Evolutionary conservation across 2,797 vertebrate genomes (phyloP).

Genomic region (Hypotaenidia okinawae): DNA sequence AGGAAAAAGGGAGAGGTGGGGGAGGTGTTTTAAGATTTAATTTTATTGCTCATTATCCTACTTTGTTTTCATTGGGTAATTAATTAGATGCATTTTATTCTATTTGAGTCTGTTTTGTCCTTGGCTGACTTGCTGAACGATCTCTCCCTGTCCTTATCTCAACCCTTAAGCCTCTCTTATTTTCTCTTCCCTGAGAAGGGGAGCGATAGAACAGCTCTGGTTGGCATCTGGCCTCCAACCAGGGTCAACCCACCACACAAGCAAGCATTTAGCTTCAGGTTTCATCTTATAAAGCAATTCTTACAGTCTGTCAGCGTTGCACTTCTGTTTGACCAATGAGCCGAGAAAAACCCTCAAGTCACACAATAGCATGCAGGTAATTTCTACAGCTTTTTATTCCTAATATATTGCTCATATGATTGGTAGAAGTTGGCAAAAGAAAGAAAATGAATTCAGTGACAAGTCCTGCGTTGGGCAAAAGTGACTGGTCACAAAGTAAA

Average conservation of each 20-base stretch:
- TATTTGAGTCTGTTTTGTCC: too few relatives aligned
- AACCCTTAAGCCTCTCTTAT: too few relatives aligned
- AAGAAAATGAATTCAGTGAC: neutral
- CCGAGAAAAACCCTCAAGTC: neutral
- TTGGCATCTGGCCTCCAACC: too few relatives aligned
- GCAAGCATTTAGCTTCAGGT: neutral
- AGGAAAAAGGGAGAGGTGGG: too few relatives aligned
- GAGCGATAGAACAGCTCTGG: too few relatives aligned
- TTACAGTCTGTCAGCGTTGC: neutral
- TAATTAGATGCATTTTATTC: too few relatives aligned
- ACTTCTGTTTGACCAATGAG: neutral
- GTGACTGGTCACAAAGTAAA: neutral
- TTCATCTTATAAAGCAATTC: neutral
- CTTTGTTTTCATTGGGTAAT: too few relatives aligned
- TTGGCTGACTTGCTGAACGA: too few relatives aligned
- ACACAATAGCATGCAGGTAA: neutral
- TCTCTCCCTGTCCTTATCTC: too few relatives aligned
- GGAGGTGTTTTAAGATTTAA: too few relatives aligned
- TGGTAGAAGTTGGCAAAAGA: neutral
- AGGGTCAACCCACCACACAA: neutral
- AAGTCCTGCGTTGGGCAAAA: fast-evolving
- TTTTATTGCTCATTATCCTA: too few relatives aligned
- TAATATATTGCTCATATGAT: neutral
- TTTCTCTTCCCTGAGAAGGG: too few relatives aligned
- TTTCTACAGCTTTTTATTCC: neutral